These are phyloP conservation scores for Opisthocomus hoazin DNA, from an alignment of 2,113 vertebrate genomes.

Conservation along the genomic window DNA sequence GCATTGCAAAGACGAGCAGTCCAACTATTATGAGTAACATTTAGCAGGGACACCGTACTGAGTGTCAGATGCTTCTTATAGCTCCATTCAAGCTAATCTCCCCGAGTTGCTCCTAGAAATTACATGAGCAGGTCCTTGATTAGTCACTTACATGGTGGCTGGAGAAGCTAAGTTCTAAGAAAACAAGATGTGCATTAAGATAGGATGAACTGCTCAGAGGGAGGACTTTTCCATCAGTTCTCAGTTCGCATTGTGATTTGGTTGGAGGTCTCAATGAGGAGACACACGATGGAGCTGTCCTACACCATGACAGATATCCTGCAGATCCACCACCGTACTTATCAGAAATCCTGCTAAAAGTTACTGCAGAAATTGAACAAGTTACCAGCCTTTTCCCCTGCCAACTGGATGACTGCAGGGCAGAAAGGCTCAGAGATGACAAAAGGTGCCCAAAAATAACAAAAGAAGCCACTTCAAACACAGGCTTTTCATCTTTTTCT, in stretches of 20 bases:
- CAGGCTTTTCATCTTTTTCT: not conserved
- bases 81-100: not conserved
- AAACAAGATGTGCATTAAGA: not conserved
- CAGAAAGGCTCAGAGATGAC: not conserved
- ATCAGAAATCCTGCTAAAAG: not conserved
- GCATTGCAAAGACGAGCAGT: not conserved
- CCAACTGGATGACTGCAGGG: not conserved
- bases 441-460: not conserved
- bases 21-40: not conserved
- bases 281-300: not conserved
- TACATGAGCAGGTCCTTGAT: not conserved
- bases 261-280: not conserved
- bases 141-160: not conserved
- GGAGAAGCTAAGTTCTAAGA: not conserved
- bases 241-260: not conserved
- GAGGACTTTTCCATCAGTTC: not conserved
- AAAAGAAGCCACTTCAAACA: not conserved
- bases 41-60: not conserved
- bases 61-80: not conserved
- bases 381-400: not conserved
- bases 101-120: not conserved
- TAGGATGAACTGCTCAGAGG: not conserved
- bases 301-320: not conserved
- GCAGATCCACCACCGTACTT: not conserved
- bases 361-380: not conserved